phyloP scores from a whole-genome alignment of 2,113 vertebrate genomes.

The Paramisgurnus dabryanus region DNA sequence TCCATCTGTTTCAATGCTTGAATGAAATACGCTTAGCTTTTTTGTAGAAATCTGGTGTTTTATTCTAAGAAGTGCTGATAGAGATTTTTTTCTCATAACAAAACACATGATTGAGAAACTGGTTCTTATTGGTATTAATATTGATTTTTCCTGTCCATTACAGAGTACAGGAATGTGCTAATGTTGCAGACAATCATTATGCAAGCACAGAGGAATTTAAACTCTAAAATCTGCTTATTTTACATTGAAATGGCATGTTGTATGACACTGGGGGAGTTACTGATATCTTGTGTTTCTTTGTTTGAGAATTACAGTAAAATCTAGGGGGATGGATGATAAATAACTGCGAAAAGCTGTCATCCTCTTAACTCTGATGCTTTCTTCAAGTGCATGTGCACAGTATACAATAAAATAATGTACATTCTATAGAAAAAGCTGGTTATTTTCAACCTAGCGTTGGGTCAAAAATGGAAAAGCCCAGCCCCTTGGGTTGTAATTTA shows the following conservation, averaged over 20 bases:
- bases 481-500: too few species aligned
- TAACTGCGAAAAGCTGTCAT: too few species aligned
- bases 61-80: slow-evolving; percentile 9
- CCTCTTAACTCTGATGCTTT: neutral
- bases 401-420: neutral
- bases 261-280: neutral
- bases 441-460: too few species aligned
- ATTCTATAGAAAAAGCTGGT: too few species aligned
- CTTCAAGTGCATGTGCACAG: neutral
- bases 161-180: slow-evolving; percentile 6
- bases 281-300: neutral
- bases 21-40: slow-evolving; percentile 46
- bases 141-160: neutral
- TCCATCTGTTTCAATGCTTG: slow-evolving; percentile 31
- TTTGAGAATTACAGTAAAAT: neutral
- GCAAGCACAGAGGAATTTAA: neutral
- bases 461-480: too few species aligned
- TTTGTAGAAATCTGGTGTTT: slow-evolving; percentile 5
- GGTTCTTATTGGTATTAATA: neutral
- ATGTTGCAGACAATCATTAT: neutral
- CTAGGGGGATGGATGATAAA: neutral
- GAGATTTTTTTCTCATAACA: slow-evolving; percentile 27
- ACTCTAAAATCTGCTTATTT: neutral
- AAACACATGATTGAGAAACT: neutral
- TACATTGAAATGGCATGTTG: neutral